Conservation (phyloP, 2,888 invertebrate species). For the Panopea generosa region DNA sequence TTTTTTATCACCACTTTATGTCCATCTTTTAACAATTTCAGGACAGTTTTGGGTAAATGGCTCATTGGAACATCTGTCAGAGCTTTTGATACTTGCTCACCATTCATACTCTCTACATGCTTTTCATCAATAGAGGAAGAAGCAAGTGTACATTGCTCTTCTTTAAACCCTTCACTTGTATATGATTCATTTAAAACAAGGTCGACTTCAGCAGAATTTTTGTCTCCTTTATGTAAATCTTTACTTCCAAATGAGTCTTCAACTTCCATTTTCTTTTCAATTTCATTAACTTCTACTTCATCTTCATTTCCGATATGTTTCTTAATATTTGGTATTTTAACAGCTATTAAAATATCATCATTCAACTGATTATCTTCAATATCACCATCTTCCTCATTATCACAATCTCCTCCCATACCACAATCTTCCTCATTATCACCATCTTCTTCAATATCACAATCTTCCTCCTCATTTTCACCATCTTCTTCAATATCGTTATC, state of each 20-base stretch:
- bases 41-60: constrained; percentile 48
- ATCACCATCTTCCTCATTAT: neutral
- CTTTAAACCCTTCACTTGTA: too few relatives aligned
- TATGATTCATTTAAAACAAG: neutral
- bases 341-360: neutral
- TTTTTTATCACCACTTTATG: constrained; percentile 62
- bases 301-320: neutral
- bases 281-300: neutral
- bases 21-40: constrained; percentile 54
- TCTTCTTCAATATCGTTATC: too few relatives aligned
- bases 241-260: neutral
- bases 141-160: too few relatives aligned
- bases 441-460: too few relatives aligned
- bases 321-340: neutral
- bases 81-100: neutral
- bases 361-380: neutral
- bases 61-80: constrained; percentile 1
- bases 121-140: neutral
- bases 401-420: too few relatives aligned
- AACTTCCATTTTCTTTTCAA: neutral
- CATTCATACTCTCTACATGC: too few relatives aligned
- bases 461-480: too few relatives aligned
- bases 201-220: neutral
- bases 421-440: too few relatives aligned
- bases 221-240: neutral